phyloP scores from a whole-genome alignment of 2,888 invertebrate genomes.

The Hyposoter dolosus region DNA sequence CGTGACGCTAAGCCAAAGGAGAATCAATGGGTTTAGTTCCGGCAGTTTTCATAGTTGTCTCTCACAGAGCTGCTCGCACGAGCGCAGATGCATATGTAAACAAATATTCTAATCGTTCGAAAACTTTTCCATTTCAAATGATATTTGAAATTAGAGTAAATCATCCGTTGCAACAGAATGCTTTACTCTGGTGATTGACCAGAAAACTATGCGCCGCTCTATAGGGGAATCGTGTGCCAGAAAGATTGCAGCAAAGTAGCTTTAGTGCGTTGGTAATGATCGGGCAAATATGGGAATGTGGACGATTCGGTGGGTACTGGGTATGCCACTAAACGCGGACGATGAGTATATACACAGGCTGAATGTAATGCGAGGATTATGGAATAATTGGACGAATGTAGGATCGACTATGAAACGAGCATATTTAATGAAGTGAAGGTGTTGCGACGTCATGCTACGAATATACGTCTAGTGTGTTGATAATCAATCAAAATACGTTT shows the following conservation, averaged over 20 bases:
- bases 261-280: neutral
- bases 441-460: neutral
- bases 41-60: constrained; percentile 17
- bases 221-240: neutral
- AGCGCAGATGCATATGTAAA: neutral
- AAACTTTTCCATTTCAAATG: neutral
- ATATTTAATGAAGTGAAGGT: neutral
- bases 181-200: neutral
- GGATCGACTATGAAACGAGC: neutral
- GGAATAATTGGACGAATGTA: constrained; percentile 10
- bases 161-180: neutral
- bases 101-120: neutral
- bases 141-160: neutral
- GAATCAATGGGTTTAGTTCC: constrained; percentile 30
- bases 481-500: neutral
- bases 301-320: neutral
- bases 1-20: constrained; percentile 71
- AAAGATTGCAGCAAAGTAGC: neutral
- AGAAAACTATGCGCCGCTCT: neutral
- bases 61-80: neutral
- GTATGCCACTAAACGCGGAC: neutral
- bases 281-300: constrained; percentile 6
- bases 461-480: neutral
- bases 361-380: neutral
- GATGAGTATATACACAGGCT: neutral